Base-by-base conservation (phyloP, 2,113 vertebrate species). In the Benitochromis conjunctus region DNA sequence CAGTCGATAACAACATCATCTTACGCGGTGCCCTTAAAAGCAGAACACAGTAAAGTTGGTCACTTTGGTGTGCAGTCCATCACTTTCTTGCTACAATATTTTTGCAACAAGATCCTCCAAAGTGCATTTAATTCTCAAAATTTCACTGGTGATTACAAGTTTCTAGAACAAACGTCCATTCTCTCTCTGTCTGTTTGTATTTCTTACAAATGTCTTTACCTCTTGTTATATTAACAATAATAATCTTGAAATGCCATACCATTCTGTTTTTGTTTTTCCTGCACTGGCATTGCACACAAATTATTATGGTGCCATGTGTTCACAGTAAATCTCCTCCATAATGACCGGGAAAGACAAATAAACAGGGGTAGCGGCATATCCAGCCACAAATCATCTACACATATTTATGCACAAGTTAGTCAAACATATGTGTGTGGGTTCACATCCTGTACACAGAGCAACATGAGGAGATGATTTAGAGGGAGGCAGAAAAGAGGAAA, bases 301-400 rank as follows among this genome's bases (percentile, higher is more conserved):
- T 84, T 64, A 88, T 86, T 89, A 62, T 18, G 38, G 82, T 79
- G 66, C 69, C 90, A 89, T 86, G 87, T 85, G 90, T 85, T 80
- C 84, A 56, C 82, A 85, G 55, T 89, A 79, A 85, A 58, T 90
- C 81, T 78, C 69, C 81, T 78, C 69, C 64, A 89, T 93, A 94
- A 93, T 91, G 86, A 85, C 79, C 29, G 21, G 90, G 83, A 84
- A 69, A 85, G 76, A 87, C 60, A 24, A 91, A 89, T 92, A 92
- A 93, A 79, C 58, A 41, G 83, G 81, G 89, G 57, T 56, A 83
- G 38, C 71, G 48, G 48, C 87, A 88, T 48, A 90, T 84, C 88
- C 88, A 55, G 85, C 82, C 92, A 86, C 83, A 79, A 62, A 64
- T 84, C 77, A 79, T 86, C 88, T 76, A 77, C 69, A 83, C 57